A percentile compares a stretch with the other conserved stretches of the same genome.
Evolutionary conservation across 1,140 invertebrate genomes (phyloP).

Genomic region (Macrosteles quadrilineatus): DNA sequence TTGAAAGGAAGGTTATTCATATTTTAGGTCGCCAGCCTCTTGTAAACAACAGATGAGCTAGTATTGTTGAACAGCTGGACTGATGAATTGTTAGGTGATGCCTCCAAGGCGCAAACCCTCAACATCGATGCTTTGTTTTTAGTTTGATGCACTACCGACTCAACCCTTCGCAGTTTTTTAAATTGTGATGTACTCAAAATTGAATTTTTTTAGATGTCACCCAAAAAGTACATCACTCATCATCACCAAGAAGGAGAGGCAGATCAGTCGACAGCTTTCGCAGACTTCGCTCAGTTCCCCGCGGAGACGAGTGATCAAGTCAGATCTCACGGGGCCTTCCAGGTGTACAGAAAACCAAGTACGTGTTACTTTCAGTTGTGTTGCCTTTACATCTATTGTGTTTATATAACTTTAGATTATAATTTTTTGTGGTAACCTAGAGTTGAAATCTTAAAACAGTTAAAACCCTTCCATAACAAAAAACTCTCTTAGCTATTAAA

Average conservation of each 20-base stretch:
- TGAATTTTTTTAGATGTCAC: conserved; percentile 55
- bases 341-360: conserved; percentile 68
- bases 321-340: conserved; percentile 69
- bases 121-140: too few species aligned
- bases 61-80: too few species aligned
- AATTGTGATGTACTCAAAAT: too few species aligned
- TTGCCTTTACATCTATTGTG: background rate
- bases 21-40: too few species aligned
- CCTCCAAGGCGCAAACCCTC: too few species aligned
- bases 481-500: background rate
- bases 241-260: conserved; percentile 65
- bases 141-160: too few species aligned
- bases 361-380: conserved; percentile 51
- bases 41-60: too few species aligned
- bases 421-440: conserved; percentile 37
- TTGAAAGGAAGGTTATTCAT: too few species aligned
- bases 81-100: too few species aligned
- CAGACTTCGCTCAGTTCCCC: conserved; percentile 65
- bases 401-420: conserved; percentile 48
- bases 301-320: conserved; percentile 56
- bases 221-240: conserved; percentile 67
- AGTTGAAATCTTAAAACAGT: background rate
- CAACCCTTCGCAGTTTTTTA: too few species aligned
- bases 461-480: background rate
- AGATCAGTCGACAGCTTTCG: conserved; percentile 56